Evolutionary conservation across 1,140 invertebrate species (phyloP), one percentile per base, ranked within the genome.

Genomic region (Zaprionus vittiger): DNA sequence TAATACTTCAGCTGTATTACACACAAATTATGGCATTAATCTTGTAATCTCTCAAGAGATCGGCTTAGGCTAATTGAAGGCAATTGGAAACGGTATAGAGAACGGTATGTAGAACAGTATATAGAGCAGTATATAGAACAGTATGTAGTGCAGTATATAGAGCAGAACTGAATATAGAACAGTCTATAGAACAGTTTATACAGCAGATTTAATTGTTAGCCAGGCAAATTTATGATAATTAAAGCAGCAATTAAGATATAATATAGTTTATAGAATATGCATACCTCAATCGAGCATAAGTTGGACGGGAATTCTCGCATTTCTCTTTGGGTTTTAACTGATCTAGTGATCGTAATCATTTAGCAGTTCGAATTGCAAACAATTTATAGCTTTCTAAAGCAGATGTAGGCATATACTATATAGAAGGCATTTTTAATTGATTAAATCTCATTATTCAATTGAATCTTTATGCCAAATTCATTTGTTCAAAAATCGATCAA

Each of bases 11-110:
- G 54, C 54, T 7, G 44, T 11, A 49, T 28, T 34, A n/a, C 28
- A 22, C 28, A 37, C 26, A 31, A 56, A 56, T 56, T 26, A 56
- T 56, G 24, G 26, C 26, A 56, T 28, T 28, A 56, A 56, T 56
- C 26, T 52, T 12, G 41, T 47, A 47, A 47, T 47, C n/a, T 47
- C 41, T 47, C 6, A 3, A 17, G n/a, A n/a, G 41, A 52, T 20
- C 47, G 47, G 9, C 47, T 24, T 24, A 56, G 26, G n/a, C 26
- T 56, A 56, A 56, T 56, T 56, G 26, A 56, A 28, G n/a, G 26
- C n/a, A 56, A 56, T 56, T 56, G 41, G 41, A 44, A 44, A 17
- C 2, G 41, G 2, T 17, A 20, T 47, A 47, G 4, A 47, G 41
- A 47, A 0, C 41, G 11, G n/a, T 44, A 28, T 31, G 3, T 31